Evolutionary conservation across 2,888 invertebrate species (phyloP), one percentile per base, ranked within the genome.

Genomic region (Ichneumoninae sp.): DNA sequence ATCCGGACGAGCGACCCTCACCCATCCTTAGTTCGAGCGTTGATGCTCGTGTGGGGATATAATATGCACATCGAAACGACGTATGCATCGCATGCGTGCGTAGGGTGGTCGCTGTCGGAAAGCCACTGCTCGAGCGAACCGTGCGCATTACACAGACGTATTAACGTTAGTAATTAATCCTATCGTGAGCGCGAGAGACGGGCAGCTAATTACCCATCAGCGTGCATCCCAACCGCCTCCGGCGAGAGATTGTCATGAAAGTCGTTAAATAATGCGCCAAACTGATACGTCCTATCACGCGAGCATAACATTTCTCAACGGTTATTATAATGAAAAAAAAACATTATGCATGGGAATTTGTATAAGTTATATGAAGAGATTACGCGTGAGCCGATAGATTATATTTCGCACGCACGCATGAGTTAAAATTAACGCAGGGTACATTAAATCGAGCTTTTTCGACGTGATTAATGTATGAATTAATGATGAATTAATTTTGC

Each of bases 161-260:
- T 83, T 75, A 83, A 83, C 79, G 74, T 66, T 65, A 54, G 57
- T 83, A 79, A 83, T 83, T 83, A 83, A 83, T 83, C 83, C 78
- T 62, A 62, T 30, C 36, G 33, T 16, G 71, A 69, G 30, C 52
- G 54, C 19, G 60, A 47, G 77, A 65, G 65, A 74, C 78, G 68
- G 47, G 22, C 52, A 54, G 79, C 74, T 80, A 83, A 83, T 83
- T 83, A 80, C 52, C 75, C 83, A 83, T 75, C 60, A 68, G 78
- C 62, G 40, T 74, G 36, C 26, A 33, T 69, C 71, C 6, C 52
- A 16, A 30, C 26, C 70, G 52, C 69, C 62, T 66, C 65, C 44
- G 26, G 44, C 57, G 70, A 69, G 52, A 44, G 40, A 71, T 71
- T 79, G 75, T 80, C 70, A 47, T 71, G 62, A 75, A 75, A 75